phyloP scores from a whole-genome alignment of 2,888 invertebrate genomes.

The Athalia cordata region DNA sequence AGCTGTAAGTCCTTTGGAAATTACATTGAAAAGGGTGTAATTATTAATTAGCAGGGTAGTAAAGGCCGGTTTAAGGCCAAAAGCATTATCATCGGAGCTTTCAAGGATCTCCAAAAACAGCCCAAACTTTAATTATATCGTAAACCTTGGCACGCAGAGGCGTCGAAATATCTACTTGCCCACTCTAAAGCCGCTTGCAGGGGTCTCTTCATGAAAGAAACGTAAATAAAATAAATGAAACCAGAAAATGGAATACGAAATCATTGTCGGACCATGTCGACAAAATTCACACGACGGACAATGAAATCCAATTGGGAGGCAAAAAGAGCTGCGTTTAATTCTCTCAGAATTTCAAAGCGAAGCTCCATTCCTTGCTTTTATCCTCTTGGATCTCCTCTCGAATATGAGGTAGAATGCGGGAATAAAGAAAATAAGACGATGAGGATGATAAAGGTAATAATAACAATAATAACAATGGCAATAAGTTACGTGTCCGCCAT shows the following conservation, averaged over 20 bases:
- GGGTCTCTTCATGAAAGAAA: background rate
- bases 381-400: slow-evolving; percentile 1
- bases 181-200: background rate
- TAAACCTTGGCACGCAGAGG: background rate
- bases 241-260: background rate
- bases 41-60: slow-evolving; percentile 8
- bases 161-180: background rate
- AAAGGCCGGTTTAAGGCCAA: background rate
- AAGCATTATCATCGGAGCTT: background rate
- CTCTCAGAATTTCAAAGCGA: background rate
- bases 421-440: slow-evolving; percentile 8
- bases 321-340: slow-evolving; percentile 2
- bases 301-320: background rate
- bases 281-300: background rate
- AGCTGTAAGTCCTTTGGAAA: background rate
- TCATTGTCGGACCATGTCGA: background rate
- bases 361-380: slow-evolving; percentile 3
- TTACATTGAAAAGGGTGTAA: background rate
- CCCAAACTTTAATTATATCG: slow-evolving; percentile 15
- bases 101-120: background rate
- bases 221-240: too few relatives aligned
- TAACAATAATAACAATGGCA: slow-evolving; percentile 21
- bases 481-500: slow-evolving; percentile 40
- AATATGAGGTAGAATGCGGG: background rate
- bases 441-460: slow-evolving; percentile 27